Evolutionary conservation across 2,113 vertebrate genomes (phyloP), one percentile per base, ranked within the genome.

Genomic region (Xenopus borealis): DNA sequence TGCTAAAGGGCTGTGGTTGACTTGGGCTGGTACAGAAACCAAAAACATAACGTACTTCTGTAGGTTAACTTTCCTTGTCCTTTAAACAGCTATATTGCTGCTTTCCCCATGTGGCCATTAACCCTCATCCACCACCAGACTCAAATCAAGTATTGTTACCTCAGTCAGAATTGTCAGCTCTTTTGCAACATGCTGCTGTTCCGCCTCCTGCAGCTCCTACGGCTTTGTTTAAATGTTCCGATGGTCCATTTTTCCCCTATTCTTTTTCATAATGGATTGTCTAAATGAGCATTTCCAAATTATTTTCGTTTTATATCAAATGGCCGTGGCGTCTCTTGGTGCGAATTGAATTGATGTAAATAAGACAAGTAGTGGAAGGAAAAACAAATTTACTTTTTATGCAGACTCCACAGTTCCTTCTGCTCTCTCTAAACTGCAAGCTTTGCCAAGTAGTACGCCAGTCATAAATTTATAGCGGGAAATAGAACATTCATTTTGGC

Each of bases 361-460:
- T 77, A 77, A 77, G 66, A 77, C 74, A 77, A 77, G 66, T 70
- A 70, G 74, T 77, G 33, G 61, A 69, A 77, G 61, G 74, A 77
- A 77, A 77, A 77, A 63, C 66, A 77, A 63, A 77, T 77, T 64
- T 77, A 70, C 74, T 77, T 77, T n/a, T 77, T 77, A 77, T 77
- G 74, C 74, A 53, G 74, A 77, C 74, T 77, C 74, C 67, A 77
- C 74, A 77, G 74, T 77, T 77, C 59, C n/a, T 64, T 64, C 46
- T 69, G 59, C 67, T 70, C 74, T 77, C 67, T 18, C 74, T 70
- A 70, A 77, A 77, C 67, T 70, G 74, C 74, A 77, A 70, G 66
- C 74, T 77, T 77, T 70, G 74, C 74, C 74, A 77, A 77, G 74
- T 70, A 77, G 67, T 62, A 77, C 67, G 62, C 66, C 64, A 58